Evolutionary conservation across 2,888 invertebrate species (phyloP).

Genomic region (Beris chalybata): DNA sequence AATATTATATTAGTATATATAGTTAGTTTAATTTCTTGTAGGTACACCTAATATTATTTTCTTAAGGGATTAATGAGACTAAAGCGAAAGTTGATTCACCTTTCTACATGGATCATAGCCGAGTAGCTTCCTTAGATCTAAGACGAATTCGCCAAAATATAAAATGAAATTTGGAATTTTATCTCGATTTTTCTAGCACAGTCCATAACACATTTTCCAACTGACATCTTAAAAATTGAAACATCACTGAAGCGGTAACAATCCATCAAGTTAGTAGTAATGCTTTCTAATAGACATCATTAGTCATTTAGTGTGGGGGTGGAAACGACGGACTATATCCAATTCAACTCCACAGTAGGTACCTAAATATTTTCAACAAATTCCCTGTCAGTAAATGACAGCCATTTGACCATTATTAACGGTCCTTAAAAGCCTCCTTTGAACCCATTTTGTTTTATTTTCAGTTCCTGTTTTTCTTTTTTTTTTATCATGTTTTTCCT

Average conservation of each 20-base stretch:
- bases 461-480: constrained; percentile 3
- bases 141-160: too few species aligned
- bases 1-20: too few species aligned
- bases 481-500: constrained; percentile 4
- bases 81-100: too few species aligned
- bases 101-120: too few species aligned
- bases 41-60: too few species aligned
- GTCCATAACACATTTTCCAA: constrained; percentile 22
- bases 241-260: constrained; percentile 31
- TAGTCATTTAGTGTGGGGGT: constrained; percentile 20
- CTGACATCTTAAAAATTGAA: constrained; percentile 32
- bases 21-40: too few species aligned
- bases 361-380: constrained; percentile 19
- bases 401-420: constrained; percentile 31
- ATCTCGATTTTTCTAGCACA: constrained; percentile 19
- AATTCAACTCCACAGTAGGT: constrained; percentile 6
- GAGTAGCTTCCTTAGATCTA: too few species aligned
- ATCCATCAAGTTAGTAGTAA: constrained; percentile 31
- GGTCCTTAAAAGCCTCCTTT: constrained; percentile 1
- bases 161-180: constrained; percentile 10
- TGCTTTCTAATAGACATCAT: constrained; percentile 31
- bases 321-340: constrained; percentile 10
- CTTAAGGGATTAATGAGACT: too few species aligned
- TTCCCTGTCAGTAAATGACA: constrained; percentile 27
- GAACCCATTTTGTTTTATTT: constrained; percentile 8